Base-by-base conservation (phyloP, 2,797 vertebrate genomes). In the Aplochiton taeniatus region DNA sequence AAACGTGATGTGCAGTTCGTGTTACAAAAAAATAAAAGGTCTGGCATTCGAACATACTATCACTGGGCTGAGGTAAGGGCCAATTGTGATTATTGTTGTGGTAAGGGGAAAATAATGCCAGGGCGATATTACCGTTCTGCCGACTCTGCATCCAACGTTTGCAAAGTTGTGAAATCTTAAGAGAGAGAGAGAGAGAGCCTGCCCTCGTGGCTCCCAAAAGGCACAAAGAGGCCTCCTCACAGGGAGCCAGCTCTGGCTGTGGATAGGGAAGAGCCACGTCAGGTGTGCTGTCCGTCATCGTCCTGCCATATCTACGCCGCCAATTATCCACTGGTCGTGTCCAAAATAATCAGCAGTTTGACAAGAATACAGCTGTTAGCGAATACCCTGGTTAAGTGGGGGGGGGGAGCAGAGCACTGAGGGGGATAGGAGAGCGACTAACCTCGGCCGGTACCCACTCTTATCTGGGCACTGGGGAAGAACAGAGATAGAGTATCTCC, bases 381-480 rank as follows among this genome's bases (percentile, higher is more conserved):
- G 66, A 69, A 62, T 19, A 18, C 14, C 20, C 68, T 1, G 5
- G 43, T 16, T 8, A 48, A 31, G 53, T 31, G 31, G 31, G 41
- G 56, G 56, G 1, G 17, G 62, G 52, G 67, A 58, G 65, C 19
- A 48, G 49, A 56, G 67, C 52, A 11, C 8, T 16, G 58, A 61
- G 17, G 61, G 31, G 59, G n/a, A 46, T 63, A 57, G 46, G 58
- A 45, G 62, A 69, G 10, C 62, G 63, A 65, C 20, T 52, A 77
- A 72, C 58, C 62, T 73, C 60, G n/a, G 68, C 31, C 52, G 16
- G 51, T 45, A 18, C 48, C 14, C 12, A 0, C 42, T 58, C 1
- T 83, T 79, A 84, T 85, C 83, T 65, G 65, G 47, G 53, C 46
- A 9, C 58, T 11, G 10, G 44, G 61, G 61, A 59, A 65, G 64